A percentile compares a stretch with the other conserved stretches of the same genome.
Evolutionary conservation across 2,888 invertebrate genomes (phyloP).

Genomic region (Helleia helle): DNA sequence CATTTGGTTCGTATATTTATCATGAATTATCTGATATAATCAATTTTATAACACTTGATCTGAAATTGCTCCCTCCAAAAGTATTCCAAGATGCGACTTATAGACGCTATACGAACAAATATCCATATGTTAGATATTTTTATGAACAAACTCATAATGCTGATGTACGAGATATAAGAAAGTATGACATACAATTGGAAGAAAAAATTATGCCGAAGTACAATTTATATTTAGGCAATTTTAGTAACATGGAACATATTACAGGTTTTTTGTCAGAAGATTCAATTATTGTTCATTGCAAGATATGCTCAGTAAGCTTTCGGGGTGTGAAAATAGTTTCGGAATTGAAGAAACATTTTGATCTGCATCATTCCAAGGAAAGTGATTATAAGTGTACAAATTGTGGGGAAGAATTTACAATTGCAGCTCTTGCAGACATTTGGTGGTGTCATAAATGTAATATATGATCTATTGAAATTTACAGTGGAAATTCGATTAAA

Average conservation of each 20-base stretch:
- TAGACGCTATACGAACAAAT: slow-evolving; percentile 24
- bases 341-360: slow-evolving; percentile 30
- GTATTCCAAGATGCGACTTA: slow-evolving; percentile 11
- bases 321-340: slow-evolving; percentile 16
- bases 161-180: neutral
- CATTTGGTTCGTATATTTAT: neutral
- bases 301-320: slow-evolving; percentile 28
- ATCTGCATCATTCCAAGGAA: slow-evolving; percentile 30
- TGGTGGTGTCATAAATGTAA: slow-evolving; percentile 36
- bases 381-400: slow-evolving; percentile 35
- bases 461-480: slow-evolving; percentile 15
- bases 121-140: slow-evolving; percentile 39
- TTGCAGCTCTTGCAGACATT: slow-evolving; percentile 23
- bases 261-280: neutral
- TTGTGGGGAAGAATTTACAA: slow-evolving; percentile 27
- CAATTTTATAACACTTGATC: slow-evolving; percentile 16
- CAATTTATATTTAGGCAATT: slow-evolving; percentile 18
- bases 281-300: slow-evolving; percentile 33
- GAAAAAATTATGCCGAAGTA: slow-evolving; percentile 33
- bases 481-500: too few relatives aligned
- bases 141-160: slow-evolving; percentile 23
- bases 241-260: neutral
- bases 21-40: slow-evolving; percentile 11
- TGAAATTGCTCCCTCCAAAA: slow-evolving; percentile 13
- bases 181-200: slow-evolving; percentile 39